Evolutionary conservation across 2,797 vertebrate genomes (phyloP).

Genomic region (Paramormyrops hopkinsi): DNA sequence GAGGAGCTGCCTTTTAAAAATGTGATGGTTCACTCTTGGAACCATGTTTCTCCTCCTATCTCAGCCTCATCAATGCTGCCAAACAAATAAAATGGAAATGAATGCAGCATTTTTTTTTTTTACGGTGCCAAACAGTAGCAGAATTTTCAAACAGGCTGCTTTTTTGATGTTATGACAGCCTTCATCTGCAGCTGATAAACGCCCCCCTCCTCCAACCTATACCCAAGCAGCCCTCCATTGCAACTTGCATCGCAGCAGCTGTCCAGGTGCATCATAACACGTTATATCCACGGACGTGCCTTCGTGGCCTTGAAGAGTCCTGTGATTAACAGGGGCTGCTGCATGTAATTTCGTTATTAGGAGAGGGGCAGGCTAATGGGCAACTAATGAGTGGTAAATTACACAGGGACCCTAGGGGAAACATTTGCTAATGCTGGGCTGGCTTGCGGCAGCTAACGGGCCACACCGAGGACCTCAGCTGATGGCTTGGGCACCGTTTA

Average conservation of each 20-base stretch:
- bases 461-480: neutral
- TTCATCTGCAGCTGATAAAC: conserved; percentile 29
- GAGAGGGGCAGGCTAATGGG: conserved; percentile 38
- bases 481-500: neutral
- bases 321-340: conserved; percentile 26
- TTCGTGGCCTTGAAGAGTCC: conserved; percentile 36
- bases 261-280: neutral
- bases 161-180: conserved; percentile 25
- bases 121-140: neutral
- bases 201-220: too few species aligned
- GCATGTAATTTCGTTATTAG: conserved; percentile 37
- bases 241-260: neutral
- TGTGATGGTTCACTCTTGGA: neutral
- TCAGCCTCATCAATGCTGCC: neutral
- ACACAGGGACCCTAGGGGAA: conserved; percentile 31
- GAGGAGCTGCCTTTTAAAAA: neutral
- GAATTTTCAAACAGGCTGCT: conserved; percentile 11
- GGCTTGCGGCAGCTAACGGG: conserved; percentile 33
- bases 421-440: conserved; percentile 32
- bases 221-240: neutral
- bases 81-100: conserved; percentile 2
- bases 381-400: conserved; percentile 50
- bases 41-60: neutral
- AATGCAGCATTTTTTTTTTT: neutral
- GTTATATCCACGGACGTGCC: conserved; percentile 15